phyloP scores from a whole-genome alignment of 37 sponge, comb jelly and placozoan genomes.

The Hexactinellida sp. region DNA sequence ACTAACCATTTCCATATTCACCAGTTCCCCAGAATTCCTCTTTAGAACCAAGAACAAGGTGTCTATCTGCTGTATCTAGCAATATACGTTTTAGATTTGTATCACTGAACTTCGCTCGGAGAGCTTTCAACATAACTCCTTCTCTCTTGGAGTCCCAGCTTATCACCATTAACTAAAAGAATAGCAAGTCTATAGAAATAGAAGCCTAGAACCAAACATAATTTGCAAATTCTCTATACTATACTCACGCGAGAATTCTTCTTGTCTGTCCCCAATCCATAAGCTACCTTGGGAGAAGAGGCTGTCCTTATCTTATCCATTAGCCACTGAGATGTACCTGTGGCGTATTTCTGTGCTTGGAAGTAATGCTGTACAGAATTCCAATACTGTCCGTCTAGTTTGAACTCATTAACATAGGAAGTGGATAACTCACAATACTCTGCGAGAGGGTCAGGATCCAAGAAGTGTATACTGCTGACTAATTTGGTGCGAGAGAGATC shows the following conservation, averaged over 20 bases:
- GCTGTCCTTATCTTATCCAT: background rate
- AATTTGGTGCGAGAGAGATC: too few relatives aligned
- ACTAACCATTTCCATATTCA: background rate
- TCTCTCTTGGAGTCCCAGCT: background rate
- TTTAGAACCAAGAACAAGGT: background rate
- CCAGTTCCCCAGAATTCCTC: background rate
- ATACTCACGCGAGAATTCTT: background rate
- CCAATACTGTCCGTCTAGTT: background rate
- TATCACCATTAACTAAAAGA: background rate
- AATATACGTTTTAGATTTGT: background rate
- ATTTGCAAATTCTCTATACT: too few relatives aligned
- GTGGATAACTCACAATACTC: background rate
- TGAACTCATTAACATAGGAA: background rate
- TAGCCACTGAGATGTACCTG: background rate
- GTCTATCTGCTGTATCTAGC: background rate
- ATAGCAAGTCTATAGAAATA: background rate
- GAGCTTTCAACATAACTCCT: background rate
- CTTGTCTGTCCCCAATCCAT: background rate
- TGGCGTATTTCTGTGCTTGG: background rate
- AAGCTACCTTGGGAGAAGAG: background rate
- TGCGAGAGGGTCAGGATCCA: background rate
- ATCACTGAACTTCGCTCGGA: background rate
- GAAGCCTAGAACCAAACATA: too few relatives aligned
- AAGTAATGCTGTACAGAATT: background rate
- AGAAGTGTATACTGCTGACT: background rate